These are phyloP conservation scores for Eupithecia subumbrata DNA, from an alignment of 2,888 invertebrate genomes.

Conservation along the genomic window DNA sequence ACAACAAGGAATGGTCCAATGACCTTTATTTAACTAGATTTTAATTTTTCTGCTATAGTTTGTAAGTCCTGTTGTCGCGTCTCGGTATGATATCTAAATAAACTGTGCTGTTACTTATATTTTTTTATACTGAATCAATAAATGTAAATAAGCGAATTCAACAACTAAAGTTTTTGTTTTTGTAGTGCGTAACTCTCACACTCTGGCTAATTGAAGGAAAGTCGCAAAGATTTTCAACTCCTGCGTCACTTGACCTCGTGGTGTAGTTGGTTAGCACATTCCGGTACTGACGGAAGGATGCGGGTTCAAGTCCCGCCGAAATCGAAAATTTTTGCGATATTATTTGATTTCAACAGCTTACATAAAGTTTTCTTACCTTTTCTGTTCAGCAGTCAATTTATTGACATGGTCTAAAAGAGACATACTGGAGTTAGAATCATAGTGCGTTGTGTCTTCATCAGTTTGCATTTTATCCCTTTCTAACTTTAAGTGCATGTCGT, in stretches of 20 bases:
- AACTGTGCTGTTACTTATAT: neutral
- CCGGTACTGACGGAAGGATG: too few relatives aligned
- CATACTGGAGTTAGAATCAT: slow-evolving; percentile 59
- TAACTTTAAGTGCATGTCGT: slow-evolving; percentile 14
- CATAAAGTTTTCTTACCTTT: slow-evolving; percentile 10
- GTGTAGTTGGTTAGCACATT: too few relatives aligned
- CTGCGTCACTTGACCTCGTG: too few relatives aligned
- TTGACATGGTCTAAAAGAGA: slow-evolving; percentile 59
- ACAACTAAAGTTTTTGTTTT: too few relatives aligned
- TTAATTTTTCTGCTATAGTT: neutral
- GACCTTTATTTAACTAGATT: slow-evolving; percentile 29
- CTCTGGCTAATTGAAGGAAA: too few relatives aligned
- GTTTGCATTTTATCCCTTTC: slow-evolving; percentile 33
- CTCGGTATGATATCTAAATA: neutral
- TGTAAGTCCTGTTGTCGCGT: neutral
- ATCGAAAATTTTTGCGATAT: too few relatives aligned
- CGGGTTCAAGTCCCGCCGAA: too few relatives aligned
- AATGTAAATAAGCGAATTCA: too few relatives aligned
- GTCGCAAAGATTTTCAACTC: too few relatives aligned
- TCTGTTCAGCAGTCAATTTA: slow-evolving; percentile 41
- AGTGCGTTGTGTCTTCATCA: slow-evolving; percentile 54
- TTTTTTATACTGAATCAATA: too few relatives aligned
- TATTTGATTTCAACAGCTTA: too few relatives aligned
- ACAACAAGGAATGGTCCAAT: slow-evolving; percentile 47
- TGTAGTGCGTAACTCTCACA: too few relatives aligned